Base-by-base conservation (phyloP, 2,888 invertebrate genomes). In the Andrena chrysosceles region DNA sequence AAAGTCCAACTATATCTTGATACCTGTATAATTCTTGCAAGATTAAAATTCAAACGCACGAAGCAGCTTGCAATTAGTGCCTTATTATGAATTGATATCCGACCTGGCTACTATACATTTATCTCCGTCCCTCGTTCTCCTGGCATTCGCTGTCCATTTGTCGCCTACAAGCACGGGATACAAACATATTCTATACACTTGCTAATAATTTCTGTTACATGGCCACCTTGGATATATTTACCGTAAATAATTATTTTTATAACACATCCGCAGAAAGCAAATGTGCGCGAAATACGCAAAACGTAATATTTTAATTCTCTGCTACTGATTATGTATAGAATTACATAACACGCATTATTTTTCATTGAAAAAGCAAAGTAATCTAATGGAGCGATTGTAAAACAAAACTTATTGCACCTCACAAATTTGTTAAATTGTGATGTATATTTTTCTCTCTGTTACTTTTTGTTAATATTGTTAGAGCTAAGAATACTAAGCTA, bases 81-180 rank as follows among this genome's bases (percentile, higher is more conserved):
- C 54, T 73, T 62, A 78, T 78, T 73, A 73, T 62, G 78, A 78
- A 73, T 73, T 67, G 62, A 73, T 70, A 68, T 67, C 54, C 35
- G 48, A 35, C 29, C 29, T 2, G 42, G 56, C 16, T 66, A 13
- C 54, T 23, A 20, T 54, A 60, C 62, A 72, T 67, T 60, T 60
- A 60, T 67, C 77, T 62, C 35, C 62, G 60, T 63, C 52, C 6
- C 68, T 52, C 31, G 31, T 48, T 62, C 54, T 29, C 23, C 26
- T 62, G 33, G 59, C 13, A 52, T 49, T 23, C 73, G 56, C 63
- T 23, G 13, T 2, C n/a, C 4, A n/a, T 33, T 64, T 31, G 20
- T 33, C 60, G 20, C 20, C 72, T 35, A 16, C 8, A n/a, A 23
- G 29, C 48, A 20, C 42, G 6, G 20, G 29, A 26, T 54, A 62